Conservation (phyloP, 2,888 invertebrate genomes). For the Pachymerium ferrugineum region DNA sequence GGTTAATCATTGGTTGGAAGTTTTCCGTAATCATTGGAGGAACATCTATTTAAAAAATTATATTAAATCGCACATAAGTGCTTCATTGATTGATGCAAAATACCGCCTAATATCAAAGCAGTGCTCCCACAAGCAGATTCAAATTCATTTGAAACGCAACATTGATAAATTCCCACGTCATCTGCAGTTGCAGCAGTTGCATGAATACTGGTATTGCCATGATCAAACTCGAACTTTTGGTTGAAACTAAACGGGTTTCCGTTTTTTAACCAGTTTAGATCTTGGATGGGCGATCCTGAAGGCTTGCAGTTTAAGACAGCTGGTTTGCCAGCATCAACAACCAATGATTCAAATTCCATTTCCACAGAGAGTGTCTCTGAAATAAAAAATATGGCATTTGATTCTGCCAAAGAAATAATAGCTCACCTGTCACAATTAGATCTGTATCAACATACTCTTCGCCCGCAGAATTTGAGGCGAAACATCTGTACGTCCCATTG, state of each 20-base stretch:
- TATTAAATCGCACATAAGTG: neutral
- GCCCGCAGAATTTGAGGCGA: neutral
- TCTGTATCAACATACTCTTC: conserved; percentile 1
- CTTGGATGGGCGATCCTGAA: neutral
- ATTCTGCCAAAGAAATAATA: too few species aligned
- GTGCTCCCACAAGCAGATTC: conserved; percentile 17
- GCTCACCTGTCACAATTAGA: conserved; percentile 1
- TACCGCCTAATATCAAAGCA: conserved; percentile 23
- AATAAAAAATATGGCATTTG: neutral
- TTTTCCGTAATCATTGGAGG: neutral
- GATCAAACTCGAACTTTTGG: neutral
- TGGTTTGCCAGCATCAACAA: neutral
- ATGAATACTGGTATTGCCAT: neutral
- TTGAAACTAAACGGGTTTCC: neutral
- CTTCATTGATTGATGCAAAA: too few species aligned
- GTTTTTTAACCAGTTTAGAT: neutral
- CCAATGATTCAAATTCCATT: neutral
- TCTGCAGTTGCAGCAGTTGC: neutral
- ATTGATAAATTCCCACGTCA: conserved; percentile 27
- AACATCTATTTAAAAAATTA: neutral
- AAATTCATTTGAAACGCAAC: conserved; percentile 21
- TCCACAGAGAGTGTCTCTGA: neutral
- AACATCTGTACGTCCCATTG: conserved; percentile 9
- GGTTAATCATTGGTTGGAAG: neutral
- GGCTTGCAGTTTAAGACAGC: neutral